These are phyloP conservation scores for Pelagia noctiluca DNA, from an alignment of 30 jellyfish, hydroid and myxozoan species.

Conservation along the genomic window DNA sequence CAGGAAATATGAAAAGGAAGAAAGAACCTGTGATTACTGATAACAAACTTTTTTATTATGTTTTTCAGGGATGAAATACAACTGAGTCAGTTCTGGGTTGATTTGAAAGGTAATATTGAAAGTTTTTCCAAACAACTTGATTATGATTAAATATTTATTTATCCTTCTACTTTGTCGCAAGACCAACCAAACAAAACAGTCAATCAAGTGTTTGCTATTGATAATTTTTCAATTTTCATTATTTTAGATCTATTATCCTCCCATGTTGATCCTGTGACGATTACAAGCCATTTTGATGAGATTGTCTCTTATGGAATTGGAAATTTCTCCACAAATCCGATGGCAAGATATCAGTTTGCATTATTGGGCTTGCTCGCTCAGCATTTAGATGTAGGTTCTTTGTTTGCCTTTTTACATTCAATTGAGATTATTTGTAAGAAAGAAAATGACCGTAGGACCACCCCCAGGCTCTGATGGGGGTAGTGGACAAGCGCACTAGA, in stretches of 20 bases:
- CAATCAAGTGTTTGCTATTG: not conserved
- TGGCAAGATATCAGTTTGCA: conserved; percentile 84
- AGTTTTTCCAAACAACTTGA: not conserved
- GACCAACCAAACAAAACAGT: too few species aligned
- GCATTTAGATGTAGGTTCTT: conserved; percentile 56
- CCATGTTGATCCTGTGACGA: not conserved
- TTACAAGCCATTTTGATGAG: conserved; percentile 22
- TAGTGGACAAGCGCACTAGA: too few species aligned
- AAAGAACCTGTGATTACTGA: not conserved
- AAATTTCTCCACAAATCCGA: conserved; percentile 44
- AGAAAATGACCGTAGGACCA: too few species aligned
- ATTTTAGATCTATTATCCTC: not conserved
- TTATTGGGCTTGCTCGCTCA: conserved; percentile 50
- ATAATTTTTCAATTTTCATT: not conserved
- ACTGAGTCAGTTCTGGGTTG: conserved; percentile 40
- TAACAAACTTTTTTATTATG: not conserved
- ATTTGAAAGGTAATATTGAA: conserved; percentile 12
- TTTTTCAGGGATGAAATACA: conserved; percentile 33
- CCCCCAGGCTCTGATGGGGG: too few species aligned
- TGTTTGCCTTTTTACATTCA: not conserved
- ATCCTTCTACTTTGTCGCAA: not conserved
- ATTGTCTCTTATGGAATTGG: conserved; percentile 86
- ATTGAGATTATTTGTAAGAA: too few species aligned
- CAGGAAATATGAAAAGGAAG: not conserved
- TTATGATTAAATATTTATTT: not conserved